Percentiles rank a stretch among this genome's conserved stretches.
These are phyloP conservation scores for Capricornis sumatraensis DNA, from an alignment of 2,113 vertebrate species.

Conservation along the genomic window DNA sequence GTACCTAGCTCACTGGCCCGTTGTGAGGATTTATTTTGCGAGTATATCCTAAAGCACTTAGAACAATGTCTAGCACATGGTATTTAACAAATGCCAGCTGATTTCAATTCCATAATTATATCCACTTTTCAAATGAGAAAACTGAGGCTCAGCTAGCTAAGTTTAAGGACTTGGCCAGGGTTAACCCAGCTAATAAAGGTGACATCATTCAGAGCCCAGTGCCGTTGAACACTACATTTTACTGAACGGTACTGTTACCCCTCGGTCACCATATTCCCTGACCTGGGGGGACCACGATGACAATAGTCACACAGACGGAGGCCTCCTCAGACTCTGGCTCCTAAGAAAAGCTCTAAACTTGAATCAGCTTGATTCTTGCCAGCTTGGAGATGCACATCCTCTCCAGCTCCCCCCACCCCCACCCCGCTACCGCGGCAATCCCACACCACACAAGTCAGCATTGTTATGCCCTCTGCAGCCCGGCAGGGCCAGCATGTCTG, in stretches of 20 bases:
- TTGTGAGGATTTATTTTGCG: neutral
- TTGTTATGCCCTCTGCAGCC: neutral
- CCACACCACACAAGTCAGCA: neutral
- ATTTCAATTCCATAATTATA: neutral
- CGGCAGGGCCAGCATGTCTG: neutral
- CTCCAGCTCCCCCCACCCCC: neutral
- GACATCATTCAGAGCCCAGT: neutral
- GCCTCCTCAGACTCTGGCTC: neutral
- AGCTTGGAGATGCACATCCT: neutral
- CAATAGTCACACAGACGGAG: neutral
- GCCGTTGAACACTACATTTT: neutral
- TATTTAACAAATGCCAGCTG: neutral
- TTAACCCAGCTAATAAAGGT: neutral
- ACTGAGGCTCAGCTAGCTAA: neutral
- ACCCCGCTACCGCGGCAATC: neutral
- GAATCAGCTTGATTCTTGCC: neutral
- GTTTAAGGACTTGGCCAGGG: neutral
- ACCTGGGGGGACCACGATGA: neutral
- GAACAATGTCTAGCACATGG: neutral
- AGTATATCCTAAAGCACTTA: neutral
- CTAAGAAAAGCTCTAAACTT: neutral
- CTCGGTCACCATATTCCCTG: neutral
- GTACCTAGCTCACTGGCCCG: neutral
- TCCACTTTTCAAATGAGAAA: conserved; percentile 12
- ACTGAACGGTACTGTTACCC: no score